Percentiles rank a stretch among this genome's conserved stretches.
Evolutionary conservation across 2,797 vertebrate species (phyloP).

Genomic region (Halcyon badia): DNA sequence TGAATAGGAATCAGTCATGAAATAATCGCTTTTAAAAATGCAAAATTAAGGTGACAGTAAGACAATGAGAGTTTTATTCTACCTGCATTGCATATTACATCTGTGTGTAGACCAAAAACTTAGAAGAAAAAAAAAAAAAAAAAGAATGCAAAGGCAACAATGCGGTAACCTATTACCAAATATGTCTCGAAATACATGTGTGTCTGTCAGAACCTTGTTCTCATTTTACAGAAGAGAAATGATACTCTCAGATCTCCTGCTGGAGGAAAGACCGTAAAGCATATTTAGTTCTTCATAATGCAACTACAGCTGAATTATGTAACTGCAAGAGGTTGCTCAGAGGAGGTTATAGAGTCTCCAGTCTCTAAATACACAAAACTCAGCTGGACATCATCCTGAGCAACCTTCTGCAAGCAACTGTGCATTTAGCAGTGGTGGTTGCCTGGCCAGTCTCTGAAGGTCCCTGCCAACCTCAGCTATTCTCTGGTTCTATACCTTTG

Average conservation of each 20-base stretch:
- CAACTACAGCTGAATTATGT: not conserved
- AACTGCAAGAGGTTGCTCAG: not conserved
- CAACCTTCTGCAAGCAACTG: not conserved
- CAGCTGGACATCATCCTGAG: not conserved
- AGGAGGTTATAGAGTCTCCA: not conserved
- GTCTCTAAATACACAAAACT: not conserved
- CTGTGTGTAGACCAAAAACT: not conserved
- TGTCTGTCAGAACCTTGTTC: not conserved
- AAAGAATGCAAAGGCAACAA: not conserved
- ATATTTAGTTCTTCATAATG: not conserved
- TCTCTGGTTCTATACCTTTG: not conserved
- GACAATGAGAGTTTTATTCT: not conserved
- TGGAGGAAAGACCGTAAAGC: not conserved
- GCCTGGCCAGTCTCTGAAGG: not conserved
- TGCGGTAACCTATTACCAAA: not conserved
- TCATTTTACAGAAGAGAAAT: not conserved
- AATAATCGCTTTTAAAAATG: not conserved
- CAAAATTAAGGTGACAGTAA: not conserved
- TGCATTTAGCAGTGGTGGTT: not conserved
- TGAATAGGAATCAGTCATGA: not conserved
- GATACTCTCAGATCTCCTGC: not conserved
- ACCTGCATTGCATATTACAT: accelerated
- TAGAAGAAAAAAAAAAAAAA: not conserved
- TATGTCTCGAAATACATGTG: not conserved
- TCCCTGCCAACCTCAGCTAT: not conserved